Evolutionary conservation across 2,797 vertebrate species (phyloP), one percentile per base, ranked within the genome.

Genomic region (Hypotaenidia okinawae): DNA sequence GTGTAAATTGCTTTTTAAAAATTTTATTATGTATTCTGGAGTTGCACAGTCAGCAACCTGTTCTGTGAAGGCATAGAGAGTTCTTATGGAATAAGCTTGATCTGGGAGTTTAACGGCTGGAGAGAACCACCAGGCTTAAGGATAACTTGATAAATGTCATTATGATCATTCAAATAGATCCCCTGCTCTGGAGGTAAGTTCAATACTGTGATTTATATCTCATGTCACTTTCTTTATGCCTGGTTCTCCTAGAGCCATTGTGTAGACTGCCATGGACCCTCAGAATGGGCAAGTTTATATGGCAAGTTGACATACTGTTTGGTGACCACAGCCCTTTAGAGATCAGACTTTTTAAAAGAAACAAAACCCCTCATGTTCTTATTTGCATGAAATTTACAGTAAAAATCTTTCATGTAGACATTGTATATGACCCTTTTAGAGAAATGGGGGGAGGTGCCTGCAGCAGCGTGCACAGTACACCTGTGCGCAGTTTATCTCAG

Each of bases 261-360:
- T 16, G 7, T n/a, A 58, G 62, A 15, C 15, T 61, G 22, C 35
- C 15, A 23, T 1, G 4, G 45, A 58, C 10, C 18, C 16, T 30
- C 0, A 0, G 16, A 16, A 18, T 0, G 0, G 4, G 1, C 0
- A 0, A 33, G 18, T 28, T 61, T 41, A 13, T 35, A 18, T 47
- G 11, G 10, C 30, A 51, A 62, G 8, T 27, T 80, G 22, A 30
- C 13, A 22, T 33, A 7, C 23, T 32, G 2, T 30, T 55, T 23
- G 32, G 10, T 77, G 23, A 33, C 41, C n/a, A 52, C 16, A 45
- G 7, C 35, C 54, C 45, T 77, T 61, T 37, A 25, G 75, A 64
- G 35, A 59, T 45, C 18, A 19, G 43, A 45, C 43, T 45, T 45
- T 45, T 19, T 10, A 45, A 19, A 47, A 47, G 37, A 47, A 23